A percentile compares a stretch with the other conserved stretches of the same genome.
Conservation (phyloP, 2,888 invertebrate genomes). For the Prosapia bicincta region DNA sequence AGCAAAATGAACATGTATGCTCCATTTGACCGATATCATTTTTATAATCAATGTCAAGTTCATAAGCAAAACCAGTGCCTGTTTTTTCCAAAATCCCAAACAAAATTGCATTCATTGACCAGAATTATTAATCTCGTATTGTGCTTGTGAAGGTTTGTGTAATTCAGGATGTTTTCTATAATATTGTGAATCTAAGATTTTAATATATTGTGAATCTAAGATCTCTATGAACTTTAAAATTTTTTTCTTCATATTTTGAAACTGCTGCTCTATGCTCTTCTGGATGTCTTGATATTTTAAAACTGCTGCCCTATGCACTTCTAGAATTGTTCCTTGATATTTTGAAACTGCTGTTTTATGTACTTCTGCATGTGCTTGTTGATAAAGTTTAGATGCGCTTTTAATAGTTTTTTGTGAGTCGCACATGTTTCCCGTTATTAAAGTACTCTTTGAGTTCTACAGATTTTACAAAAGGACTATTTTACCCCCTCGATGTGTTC, state of each 20-base stretch:
- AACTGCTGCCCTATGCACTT: neutral
- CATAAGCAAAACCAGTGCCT: neutral
- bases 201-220: too few species aligned
- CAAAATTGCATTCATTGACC: neutral
- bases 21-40: neutral
- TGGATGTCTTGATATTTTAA: neutral
- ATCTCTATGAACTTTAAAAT: too few species aligned
- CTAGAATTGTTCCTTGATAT: neutral
- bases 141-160: neutral
- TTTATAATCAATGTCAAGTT: neutral
- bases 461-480: too few species aligned
- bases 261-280: too few species aligned
- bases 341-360: neutral
- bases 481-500: too few species aligned
- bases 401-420: neutral
- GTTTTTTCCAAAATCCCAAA: neutral
- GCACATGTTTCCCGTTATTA: too few species aligned
- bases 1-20: neutral
- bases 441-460: too few species aligned
- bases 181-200: too few species aligned
- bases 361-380: neutral
- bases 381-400: neutral
- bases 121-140: neutral
- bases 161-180: neutral
- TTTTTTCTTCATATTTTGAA: too few species aligned